Percentiles rank a stretch among this genome's conserved stretches.
Evolutionary conservation across 2,113 vertebrate genomes (phyloP).

Genomic region (Riparia riparia): DNA sequence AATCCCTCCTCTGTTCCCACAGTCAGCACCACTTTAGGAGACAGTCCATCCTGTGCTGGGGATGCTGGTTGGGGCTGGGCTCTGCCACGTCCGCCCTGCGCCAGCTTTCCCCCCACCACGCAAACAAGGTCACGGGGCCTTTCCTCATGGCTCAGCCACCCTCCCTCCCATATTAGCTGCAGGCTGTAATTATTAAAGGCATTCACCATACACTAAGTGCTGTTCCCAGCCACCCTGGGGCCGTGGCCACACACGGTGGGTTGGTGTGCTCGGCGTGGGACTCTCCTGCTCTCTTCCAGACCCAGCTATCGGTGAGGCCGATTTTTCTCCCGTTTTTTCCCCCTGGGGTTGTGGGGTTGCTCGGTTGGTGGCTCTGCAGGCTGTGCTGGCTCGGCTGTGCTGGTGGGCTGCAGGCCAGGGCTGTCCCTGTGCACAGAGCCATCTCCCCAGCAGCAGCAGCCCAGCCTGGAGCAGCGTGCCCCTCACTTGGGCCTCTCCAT

Average conservation of each 20-base stretch:
- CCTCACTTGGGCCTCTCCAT: background rate
- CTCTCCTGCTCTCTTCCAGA: background rate
- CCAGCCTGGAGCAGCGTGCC: background rate
- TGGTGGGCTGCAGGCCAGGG: background rate
- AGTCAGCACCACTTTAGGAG: background rate
- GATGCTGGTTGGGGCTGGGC: background rate
- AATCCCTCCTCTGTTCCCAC: accelerated
- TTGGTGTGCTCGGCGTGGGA: background rate
- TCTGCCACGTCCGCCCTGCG: background rate
- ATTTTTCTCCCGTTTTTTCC: background rate
- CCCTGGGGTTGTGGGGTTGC: background rate
- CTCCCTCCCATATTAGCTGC: constrained; percentile 11
- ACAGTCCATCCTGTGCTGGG: accelerated
- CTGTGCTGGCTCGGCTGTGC: accelerated
- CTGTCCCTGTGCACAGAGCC: background rate
- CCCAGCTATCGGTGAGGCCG: background rate
- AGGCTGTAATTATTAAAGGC: constrained; percentile 60
- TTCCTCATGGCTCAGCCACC: background rate
- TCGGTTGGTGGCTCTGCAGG: accelerated
- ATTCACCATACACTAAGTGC: background rate
- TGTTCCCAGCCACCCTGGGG: background rate
- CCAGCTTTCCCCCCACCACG: background rate
- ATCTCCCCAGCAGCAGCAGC: background rate
- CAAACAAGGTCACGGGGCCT: background rate
- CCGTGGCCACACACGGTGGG: background rate